Evolutionary conservation across 1,140 invertebrate genomes (phyloP).

Genomic region (Bombus difficillimus): DNA sequence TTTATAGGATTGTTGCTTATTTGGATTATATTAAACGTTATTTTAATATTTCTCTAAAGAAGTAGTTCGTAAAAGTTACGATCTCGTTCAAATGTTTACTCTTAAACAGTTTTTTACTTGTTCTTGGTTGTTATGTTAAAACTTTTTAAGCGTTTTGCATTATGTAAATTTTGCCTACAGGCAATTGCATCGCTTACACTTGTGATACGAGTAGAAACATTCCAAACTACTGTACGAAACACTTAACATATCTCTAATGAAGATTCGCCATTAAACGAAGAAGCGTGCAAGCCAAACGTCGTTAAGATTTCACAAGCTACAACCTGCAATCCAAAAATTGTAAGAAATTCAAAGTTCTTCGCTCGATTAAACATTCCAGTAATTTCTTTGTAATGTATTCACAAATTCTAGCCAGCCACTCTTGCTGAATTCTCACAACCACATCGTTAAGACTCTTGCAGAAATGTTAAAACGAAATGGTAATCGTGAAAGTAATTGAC

Average conservation of each 20-base stretch:
- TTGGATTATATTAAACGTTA: no score
- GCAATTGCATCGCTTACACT: background rate
- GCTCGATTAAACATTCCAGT: constrained; percentile 17
- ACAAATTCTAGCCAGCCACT: background rate
- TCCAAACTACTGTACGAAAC: background rate
- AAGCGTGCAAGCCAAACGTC: background rate
- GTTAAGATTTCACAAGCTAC: background rate
- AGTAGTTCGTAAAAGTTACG: no score
- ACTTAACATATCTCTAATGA: no score
- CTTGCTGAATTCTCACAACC: background rate
- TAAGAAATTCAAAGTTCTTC: background rate
- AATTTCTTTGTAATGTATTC: constrained; percentile 14
- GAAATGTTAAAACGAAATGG: background rate
- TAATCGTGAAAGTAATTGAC: constrained; percentile 1
- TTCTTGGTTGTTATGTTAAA: background rate
- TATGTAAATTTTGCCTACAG: background rate
- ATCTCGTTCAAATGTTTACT: no score
- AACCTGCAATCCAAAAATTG: background rate
- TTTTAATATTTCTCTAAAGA: no score
- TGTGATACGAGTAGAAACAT: background rate
- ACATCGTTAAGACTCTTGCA: background rate
- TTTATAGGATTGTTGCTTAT: no score
- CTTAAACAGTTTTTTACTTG: background rate
- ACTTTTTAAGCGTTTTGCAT: background rate
- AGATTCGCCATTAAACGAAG: background rate